Evolutionary conservation across 2,797 vertebrate species (phyloP).

Genomic region (Manis javanica): DNA sequence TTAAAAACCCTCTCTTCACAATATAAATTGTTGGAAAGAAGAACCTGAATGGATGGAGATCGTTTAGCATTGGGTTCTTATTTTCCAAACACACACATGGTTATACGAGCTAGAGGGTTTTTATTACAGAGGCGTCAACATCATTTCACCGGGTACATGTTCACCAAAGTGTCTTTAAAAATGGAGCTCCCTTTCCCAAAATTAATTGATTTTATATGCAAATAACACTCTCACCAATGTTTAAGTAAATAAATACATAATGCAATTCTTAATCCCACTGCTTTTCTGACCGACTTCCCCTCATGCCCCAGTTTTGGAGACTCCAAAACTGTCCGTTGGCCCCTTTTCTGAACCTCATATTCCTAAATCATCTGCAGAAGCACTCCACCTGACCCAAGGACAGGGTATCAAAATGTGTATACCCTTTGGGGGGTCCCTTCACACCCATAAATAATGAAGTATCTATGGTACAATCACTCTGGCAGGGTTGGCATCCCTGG

Average conservation of each 20-base stretch:
- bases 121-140: not conserved
- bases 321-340: not conserved
- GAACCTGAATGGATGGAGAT: not conserved
- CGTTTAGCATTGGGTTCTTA: not conserved
- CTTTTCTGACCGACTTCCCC: not conserved
- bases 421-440: not conserved
- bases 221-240: not conserved
- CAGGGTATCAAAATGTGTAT: not conserved
- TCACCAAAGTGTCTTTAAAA: not conserved
- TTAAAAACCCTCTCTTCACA: conserved; percentile 28
- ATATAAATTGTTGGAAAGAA: not conserved
- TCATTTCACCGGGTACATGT: not conserved
- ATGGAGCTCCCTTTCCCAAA: not conserved
- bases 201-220: not conserved
- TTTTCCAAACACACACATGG: not conserved
- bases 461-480: not conserved
- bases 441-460: not conserved
- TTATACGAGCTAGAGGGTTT: not conserved
- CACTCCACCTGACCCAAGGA: not conserved
- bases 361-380: not conserved
- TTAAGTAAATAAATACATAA: too few relatives aligned
- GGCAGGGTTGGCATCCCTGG: not conserved
- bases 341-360: not conserved
- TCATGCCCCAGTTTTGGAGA: not conserved
- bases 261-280: not conserved